Evolutionary conservation across 2,797 vertebrate species (phyloP), one percentile per base, ranked within the genome.

Genomic region (Phaenicophaeus curvirostris): DNA sequence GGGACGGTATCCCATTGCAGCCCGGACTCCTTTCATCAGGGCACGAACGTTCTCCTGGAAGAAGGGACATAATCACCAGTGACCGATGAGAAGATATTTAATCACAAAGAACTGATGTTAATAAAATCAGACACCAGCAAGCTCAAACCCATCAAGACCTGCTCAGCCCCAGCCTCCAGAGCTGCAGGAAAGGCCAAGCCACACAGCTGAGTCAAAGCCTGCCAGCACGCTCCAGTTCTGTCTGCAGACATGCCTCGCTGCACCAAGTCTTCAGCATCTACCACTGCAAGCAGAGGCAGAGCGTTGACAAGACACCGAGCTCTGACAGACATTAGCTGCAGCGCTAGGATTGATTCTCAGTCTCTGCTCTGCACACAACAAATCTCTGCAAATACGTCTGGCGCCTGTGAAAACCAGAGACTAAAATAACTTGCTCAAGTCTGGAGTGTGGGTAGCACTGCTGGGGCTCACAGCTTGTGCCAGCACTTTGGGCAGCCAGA

Each of bases 11-110:
- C 99, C 99, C 99, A 99, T 98, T 27, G 98, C 96, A 19, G 97
- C 96, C 97, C 98, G 98, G 87, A 99, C 98, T 8, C 99, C 99
- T 92, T 98, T 99, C 73, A 99, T 98, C 87, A 99, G 97, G 3
- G 99, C 99, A 15, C 98, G 98, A 63, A 99, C 98, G 0, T 99
- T 99, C 92, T 99, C 99, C 99, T 99, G 90, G 85, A 81, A 87
- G 33, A 54, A 20, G 3, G 75, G 12, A 90, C 42, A 80, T 4
- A 55, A 65, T 8, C 76, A 81, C 39, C 75, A 66, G 50, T 33
- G 61, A 92, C n/a, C 0, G 0, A 48, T 5, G 9, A 91, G 78
- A 67, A 80, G 18, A 15, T 2, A 24, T 2, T 39, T 46, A 63
- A 63, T 8, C 46, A 48, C 42, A n/a, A 44, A 24, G 33, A 75